Evolutionary conservation across 2,888 invertebrate genomes (phyloP), one percentile per base, ranked within the genome.

Genomic region (Oasisia sp.): DNA sequence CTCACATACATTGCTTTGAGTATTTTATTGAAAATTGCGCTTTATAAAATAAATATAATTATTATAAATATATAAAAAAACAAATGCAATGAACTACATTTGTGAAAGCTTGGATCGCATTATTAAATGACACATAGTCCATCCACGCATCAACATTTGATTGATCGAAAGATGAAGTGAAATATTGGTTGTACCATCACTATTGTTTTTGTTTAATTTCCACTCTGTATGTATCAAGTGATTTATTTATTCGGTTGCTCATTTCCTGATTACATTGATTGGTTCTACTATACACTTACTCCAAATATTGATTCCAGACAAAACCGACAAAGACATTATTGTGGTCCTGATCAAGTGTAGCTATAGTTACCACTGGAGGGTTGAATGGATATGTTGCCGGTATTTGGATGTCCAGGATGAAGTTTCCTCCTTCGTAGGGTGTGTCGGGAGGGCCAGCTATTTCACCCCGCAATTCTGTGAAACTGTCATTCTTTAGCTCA

Each of bases 371-470:
- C 97, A 99, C 99, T 91, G 99, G 99, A 94, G 99, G 99, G 97
- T 99, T 99, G 96, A 99, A 99, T 32, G 99, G 99, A 97, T 99
- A 99, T 90, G 99, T 99, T 97, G 99, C 99, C 95, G 99, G 99
- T 94, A 99, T 98, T 97, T 98, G 98, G 94, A 99, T 99, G 97
- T 99, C 99, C 94, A 99, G 97, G 93, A 98, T 97, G 97, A 99
- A 99, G 95, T 97, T 98, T 32, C 99, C 99, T 91, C 99, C 99
- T 97, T 99, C 99, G 96, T 99, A 99, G 0, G 99, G 99, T 56
- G 99, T 99, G 95, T 99, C 99, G 89, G 99, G 98, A 12, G 99
- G 99, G 0, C 99, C 99, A n/a, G 98, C 98, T 94, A 99, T 99
- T 97, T 98, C 98, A 50, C 99, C 99, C 96, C 97, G 97, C 92